Conservation (phyloP, 2,888 invertebrate genomes). For the Hofmannophila pseudospretella region DNA sequence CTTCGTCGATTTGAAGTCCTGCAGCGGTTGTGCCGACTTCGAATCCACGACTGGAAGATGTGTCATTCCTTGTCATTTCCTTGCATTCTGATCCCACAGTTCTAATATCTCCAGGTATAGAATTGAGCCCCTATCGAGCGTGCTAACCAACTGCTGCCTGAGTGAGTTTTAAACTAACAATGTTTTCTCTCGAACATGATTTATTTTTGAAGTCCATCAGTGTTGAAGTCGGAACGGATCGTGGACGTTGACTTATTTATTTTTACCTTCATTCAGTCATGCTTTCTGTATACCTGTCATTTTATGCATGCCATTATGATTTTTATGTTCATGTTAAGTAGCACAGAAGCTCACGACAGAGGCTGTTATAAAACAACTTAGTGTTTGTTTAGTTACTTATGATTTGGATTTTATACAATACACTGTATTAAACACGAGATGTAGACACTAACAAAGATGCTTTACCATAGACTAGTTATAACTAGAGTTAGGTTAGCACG, state of each 20-base stretch:
- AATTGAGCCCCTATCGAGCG: conserved; percentile 48
- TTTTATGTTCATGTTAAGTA: conserved; percentile 56
- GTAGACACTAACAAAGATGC: conserved; percentile 58
- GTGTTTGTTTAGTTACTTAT: conserved; percentile 35
- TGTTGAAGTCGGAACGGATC: conserved; percentile 28
- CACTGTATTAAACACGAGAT: conserved; percentile 56
- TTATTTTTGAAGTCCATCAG: conserved; percentile 77
- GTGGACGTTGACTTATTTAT: conserved; percentile 29
- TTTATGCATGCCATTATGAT: conserved; percentile 66
- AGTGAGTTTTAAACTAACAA: conserved; percentile 74
- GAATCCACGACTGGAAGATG: conserved; percentile 6
- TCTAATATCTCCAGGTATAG: conserved; percentile 45
- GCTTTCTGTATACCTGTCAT: conserved; percentile 64
- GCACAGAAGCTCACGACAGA: conserved; percentile 40
- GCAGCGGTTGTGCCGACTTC: conserved; percentile 1
- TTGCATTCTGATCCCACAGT: conserved; percentile 22
- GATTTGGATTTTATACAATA: conserved; percentile 14
- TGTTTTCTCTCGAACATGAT: conserved; percentile 46
- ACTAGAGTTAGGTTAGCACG: conserved; percentile 32
- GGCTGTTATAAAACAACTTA: conserved; percentile 23
- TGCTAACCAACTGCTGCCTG: conserved; percentile 78
- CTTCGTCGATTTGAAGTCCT: conserved; percentile 5
- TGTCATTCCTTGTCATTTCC: conserved; percentile 4
- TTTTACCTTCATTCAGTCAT: conserved; percentile 51
- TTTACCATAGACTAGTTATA: conserved; percentile 46